phyloP scores from a whole-genome alignment of 2,113 vertebrate species.

The Antennarius striatus region DNA sequence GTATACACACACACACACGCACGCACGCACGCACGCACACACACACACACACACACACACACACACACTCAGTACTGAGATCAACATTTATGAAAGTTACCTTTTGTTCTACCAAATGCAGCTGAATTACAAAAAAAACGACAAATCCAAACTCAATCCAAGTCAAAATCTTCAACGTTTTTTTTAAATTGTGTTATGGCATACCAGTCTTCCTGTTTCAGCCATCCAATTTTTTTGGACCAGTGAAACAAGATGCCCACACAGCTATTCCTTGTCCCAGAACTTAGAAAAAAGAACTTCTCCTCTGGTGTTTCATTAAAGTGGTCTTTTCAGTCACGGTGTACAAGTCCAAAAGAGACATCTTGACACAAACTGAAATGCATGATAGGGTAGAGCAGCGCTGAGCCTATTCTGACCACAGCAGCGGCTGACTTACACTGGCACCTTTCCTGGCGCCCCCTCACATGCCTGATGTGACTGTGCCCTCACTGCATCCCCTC shows the following conservation, averaged over 20 bases:
- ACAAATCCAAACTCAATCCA: conserved; percentile 30
- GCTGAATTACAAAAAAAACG: conserved; percentile 31
- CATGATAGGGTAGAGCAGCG: conserved; percentile 21
- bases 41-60: too few species aligned
- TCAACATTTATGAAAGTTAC: conserved; percentile 17
- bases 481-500: conserved; percentile 36
- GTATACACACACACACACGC: too few species aligned
- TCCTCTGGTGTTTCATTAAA: conserved; percentile 24
- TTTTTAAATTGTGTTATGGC: conserved; percentile 43
- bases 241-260: conserved; percentile 55
- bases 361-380: conserved; percentile 25
- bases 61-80: too few species aligned
- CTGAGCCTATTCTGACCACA: conserved; percentile 37
- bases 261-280: conserved; percentile 27
- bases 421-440: conserved; percentile 54
- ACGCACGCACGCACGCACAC: too few species aligned
- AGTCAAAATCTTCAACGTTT: conserved; percentile 49
- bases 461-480: conserved; percentile 62
- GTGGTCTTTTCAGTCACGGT: conserved; percentile 3
- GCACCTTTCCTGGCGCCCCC: conserved; percentile 58
- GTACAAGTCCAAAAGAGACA: conserved; percentile 8
- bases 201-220: conserved; percentile 50
- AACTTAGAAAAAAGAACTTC: conserved; percentile 39
- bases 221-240: conserved; percentile 55
- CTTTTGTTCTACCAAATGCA: conserved; percentile 21